These are phyloP conservation scores for Timema cristinae DNA, from an alignment of 2,888 invertebrate species.

Conservation along the genomic window DNA sequence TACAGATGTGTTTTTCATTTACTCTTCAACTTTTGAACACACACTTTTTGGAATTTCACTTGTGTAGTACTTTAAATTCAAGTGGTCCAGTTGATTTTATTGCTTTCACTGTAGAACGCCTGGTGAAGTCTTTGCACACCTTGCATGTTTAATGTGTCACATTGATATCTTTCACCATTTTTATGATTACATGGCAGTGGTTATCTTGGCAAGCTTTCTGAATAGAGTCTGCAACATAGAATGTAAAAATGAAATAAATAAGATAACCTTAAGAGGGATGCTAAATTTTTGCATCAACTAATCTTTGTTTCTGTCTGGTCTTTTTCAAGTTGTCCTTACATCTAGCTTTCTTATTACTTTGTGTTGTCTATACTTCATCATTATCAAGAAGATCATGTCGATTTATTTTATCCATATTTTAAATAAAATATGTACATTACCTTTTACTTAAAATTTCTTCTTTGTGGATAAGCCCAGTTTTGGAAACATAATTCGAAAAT, in stretches of 20 bases:
- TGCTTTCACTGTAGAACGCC: slow-evolving; percentile 1
- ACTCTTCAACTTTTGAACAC: neutral
- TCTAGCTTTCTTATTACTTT: neutral
- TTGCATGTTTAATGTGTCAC: neutral
- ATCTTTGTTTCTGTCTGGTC: neutral
- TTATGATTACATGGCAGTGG: slow-evolving; percentile 12
- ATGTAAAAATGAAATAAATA: neutral
- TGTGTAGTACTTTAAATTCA: neutral
- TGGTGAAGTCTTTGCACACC: neutral
- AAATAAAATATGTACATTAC: neutral
- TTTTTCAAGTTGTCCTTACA: neutral
- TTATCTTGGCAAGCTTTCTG: neutral
- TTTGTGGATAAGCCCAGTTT: slow-evolving; percentile 5
- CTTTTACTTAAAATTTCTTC: neutral
- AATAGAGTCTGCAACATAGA: neutral
- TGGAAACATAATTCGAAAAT: slow-evolving; percentile 2
- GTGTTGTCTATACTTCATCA: neutral
- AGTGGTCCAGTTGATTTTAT: neutral
- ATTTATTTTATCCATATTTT: slow-evolving; percentile 1
- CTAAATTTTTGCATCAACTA: neutral
- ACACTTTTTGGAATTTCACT: neutral
- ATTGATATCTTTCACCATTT: neutral
- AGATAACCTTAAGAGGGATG: neutral
- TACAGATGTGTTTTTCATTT: neutral
- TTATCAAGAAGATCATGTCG: neutral